Percentiles rank a stretch among this genome's conserved stretches.
These are phyloP conservation scores for Colossoma macropomum DNA, from an alignment of 2,113 vertebrate species.

Conservation along the genomic window DNA sequence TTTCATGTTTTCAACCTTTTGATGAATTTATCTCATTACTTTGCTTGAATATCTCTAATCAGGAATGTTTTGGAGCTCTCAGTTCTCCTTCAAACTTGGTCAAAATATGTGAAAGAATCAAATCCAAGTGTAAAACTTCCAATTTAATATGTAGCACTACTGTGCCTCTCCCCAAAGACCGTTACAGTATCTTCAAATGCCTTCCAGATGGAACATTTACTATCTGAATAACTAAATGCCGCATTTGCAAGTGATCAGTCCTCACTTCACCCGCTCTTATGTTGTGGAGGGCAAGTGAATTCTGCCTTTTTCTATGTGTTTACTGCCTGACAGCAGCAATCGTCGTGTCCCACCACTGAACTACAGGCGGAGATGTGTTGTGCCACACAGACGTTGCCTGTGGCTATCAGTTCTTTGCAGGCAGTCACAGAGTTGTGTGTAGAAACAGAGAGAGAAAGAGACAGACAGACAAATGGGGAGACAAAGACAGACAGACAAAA, in stretches of 20 bases:
- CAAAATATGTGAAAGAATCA: background rate
- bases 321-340: background rate
- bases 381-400: constrained; percentile 54
- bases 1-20: constrained; percentile 18
- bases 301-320: constrained; percentile 11
- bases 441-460: constrained; percentile 56
- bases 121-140: background rate
- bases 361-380: constrained; percentile 21
- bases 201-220: constrained; percentile 22
- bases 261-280: constrained; percentile 9
- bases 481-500: background rate
- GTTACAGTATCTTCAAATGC: background rate
- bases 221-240: constrained; percentile 16
- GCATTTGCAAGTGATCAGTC: constrained; percentile 27
- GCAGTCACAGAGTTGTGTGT: constrained; percentile 60
- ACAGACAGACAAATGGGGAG: background rate
- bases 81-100: background rate
- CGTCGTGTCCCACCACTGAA: background rate
- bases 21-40: constrained; percentile 19
- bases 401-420: constrained; percentile 47
- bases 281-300: background rate
- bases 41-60: constrained; percentile 6
- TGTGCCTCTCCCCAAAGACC: background rate
- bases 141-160: background rate
- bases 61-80: background rate